Evolutionary conservation across 2,797 vertebrate species (phyloP).

Genomic region (Pelodytes ibericus): DNA sequence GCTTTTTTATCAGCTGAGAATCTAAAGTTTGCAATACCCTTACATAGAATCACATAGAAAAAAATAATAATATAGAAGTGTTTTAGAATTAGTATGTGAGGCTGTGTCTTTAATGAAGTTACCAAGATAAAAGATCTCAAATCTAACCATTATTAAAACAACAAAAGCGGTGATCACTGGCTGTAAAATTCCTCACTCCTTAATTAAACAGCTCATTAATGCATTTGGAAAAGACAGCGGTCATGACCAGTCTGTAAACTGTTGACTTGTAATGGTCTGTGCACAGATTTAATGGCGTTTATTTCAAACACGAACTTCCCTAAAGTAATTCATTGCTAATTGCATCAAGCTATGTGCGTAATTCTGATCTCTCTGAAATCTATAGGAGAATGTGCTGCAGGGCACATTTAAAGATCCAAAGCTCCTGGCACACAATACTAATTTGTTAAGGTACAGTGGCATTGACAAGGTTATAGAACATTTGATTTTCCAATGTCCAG

Average conservation of each 20-base stretch:
- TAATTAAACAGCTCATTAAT: slow-evolving; percentile 74
- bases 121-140: slow-evolving; percentile 59
- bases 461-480: background rate
- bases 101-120: slow-evolving; percentile 46
- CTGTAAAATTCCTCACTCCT: slow-evolving; percentile 73
- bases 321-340: slow-evolving; percentile 61
- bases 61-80: background rate
- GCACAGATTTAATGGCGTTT: slow-evolving; percentile 66
- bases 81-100: slow-evolving; percentile 21
- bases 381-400: background rate
- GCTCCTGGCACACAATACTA: background rate
- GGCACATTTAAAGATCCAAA: background rate
- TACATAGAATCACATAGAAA: slow-evolving; percentile 54
- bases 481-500: background rate
- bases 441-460: background rate
- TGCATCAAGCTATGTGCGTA: slow-evolving; percentile 42
- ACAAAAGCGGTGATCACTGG: slow-evolving; percentile 68
- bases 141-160: slow-evolving; percentile 72
- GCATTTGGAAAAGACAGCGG: slow-evolving; percentile 65
- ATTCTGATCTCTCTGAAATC: slow-evolving; percentile 51
- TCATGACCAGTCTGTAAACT: slow-evolving; percentile 66
- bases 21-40: slow-evolving; percentile 26
- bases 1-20: too few relatives aligned
- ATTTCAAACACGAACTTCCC: slow-evolving; percentile 65
- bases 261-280: slow-evolving; percentile 71